These are phyloP conservation scores for Hippolais icterina DNA, from an alignment of 2,113 vertebrate species.

Conservation along the genomic window DNA sequence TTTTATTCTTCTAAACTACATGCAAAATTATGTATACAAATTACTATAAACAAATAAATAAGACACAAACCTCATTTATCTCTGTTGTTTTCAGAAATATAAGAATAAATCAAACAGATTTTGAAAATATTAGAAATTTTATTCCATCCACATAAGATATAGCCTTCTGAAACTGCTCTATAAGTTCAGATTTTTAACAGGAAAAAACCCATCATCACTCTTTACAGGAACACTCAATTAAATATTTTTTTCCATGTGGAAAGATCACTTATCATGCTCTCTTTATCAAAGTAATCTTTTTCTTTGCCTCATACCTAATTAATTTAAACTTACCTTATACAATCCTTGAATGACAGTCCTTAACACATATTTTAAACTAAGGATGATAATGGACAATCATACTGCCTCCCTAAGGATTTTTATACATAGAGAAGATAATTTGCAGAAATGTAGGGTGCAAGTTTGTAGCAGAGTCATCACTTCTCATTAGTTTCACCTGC, in stretches of 20 bases:
- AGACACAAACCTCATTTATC: neutral
- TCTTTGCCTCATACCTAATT: neutral
- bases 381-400: neutral
- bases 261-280: neutral
- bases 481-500: neutral
- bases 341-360: neutral
- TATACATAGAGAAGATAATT: neutral
- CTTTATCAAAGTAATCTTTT: neutral
- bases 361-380: neutral
- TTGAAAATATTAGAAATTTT: neutral
- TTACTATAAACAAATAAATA: neutral
- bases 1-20: neutral
- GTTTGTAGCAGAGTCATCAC: neutral
- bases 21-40: neutral
- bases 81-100: neutral
- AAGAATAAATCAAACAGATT: neutral
- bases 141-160: neutral
- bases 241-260: neutral
- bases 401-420: neutral
- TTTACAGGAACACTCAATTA: conserved; percentile 15
- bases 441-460: neutral
- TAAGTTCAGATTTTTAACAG: neutral
- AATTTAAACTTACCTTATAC: neutral
- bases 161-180: neutral
- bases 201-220: neutral